phyloP scores from a whole-genome alignment of 2,888 invertebrate species.

The Lasioglossum leucozonium region DNA sequence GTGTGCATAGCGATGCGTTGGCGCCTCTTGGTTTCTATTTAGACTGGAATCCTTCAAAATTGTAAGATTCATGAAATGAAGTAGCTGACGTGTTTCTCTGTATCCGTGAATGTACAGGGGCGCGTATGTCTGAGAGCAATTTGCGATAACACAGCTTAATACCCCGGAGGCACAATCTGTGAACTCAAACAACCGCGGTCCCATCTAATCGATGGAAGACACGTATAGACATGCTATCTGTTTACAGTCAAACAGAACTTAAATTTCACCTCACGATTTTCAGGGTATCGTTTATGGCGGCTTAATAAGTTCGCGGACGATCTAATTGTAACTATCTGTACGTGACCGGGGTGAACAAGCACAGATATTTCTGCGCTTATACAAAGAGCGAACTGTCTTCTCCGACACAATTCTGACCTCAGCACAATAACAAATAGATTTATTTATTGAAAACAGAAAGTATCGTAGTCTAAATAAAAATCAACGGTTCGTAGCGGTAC shows the following conservation, averaged over 20 bases:
- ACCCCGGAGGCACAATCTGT: constrained; percentile 72
- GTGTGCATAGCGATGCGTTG: not conserved
- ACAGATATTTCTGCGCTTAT: not conserved
- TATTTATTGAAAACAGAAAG: not conserved
- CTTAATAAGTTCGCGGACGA: constrained; percentile 38
- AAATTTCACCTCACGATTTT: constrained; percentile 63
- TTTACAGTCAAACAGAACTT: constrained; percentile 71
- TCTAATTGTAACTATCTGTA: constrained; percentile 36
- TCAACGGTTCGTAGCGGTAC: too few relatives aligned
- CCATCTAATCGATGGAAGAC: constrained; percentile 67
- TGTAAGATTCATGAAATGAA: constrained; percentile 8
- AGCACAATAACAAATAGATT: not conserved
- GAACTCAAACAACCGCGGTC: constrained; percentile 73
- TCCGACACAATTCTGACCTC: not conserved
- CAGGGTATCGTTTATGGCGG: constrained; percentile 39
- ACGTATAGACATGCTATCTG: constrained; percentile 64
- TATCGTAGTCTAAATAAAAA: not conserved
- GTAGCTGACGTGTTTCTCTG: constrained; percentile 27
- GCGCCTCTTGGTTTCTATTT: not conserved
- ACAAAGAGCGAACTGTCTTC: not conserved
- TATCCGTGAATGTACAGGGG: constrained; percentile 17
- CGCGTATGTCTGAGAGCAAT: constrained; percentile 63
- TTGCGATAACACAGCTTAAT: constrained; percentile 72
- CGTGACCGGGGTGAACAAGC: not conserved
- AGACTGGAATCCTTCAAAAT: constrained; percentile 14